Conservation (phyloP, 2,113 vertebrate genomes). For the Vulpes lagopus region DNA sequence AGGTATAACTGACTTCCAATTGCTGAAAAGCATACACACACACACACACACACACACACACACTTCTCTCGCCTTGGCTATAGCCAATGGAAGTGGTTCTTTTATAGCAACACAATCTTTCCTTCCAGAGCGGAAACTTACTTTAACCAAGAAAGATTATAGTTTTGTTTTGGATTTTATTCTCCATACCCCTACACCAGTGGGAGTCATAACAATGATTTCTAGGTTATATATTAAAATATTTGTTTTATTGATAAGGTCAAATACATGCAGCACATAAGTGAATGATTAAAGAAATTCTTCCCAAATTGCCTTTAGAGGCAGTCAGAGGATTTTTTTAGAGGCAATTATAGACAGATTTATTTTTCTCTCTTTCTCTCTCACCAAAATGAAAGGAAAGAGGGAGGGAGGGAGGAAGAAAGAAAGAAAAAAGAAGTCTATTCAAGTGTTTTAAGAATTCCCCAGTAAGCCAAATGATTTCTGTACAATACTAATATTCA, state of each 20-base stretch:
- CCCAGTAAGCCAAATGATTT: neutral
- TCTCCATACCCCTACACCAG: neutral
- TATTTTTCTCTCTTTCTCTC: neutral
- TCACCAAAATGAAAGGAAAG: neutral
- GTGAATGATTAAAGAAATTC: neutral
- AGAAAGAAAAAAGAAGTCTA: neutral
- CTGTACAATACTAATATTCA: neutral
- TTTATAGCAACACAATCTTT: neutral
- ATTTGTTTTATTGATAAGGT: neutral
- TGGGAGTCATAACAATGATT: neutral
- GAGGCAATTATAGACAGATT: too few species aligned
- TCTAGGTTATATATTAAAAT: neutral
- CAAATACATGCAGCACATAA: neutral
- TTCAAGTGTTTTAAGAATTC: constrained; percentile 46
- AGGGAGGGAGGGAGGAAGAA: neutral
- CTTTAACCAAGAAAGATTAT: neutral
- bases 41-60: neutral
- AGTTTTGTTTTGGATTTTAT: neutral
- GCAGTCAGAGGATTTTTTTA: neutral
- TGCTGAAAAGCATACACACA: neutral
- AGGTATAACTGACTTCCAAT: neutral
- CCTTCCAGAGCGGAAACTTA: neutral
- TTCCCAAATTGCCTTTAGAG: neutral
- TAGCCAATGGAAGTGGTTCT: neutral
- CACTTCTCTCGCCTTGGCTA: neutral